These are phyloP conservation scores for Tympanoctomys barrerae DNA, from an alignment of 2,797 vertebrate species.

Conservation along the genomic window DNA sequence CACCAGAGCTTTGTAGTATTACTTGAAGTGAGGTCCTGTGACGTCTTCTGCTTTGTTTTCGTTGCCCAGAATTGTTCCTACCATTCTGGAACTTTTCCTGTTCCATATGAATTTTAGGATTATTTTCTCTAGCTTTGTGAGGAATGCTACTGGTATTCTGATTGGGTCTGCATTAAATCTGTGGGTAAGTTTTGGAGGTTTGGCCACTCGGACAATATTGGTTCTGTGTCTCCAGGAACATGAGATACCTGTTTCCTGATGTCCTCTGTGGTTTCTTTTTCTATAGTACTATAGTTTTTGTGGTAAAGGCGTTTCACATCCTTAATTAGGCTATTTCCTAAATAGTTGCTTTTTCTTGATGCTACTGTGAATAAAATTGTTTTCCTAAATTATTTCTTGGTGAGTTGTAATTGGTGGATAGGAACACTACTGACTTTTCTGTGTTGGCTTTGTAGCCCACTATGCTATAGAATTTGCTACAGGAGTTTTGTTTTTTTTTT, in stretches of 20 bases:
- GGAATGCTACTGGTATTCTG: not conserved
- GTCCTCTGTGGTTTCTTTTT: not conserved
- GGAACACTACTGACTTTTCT: not conserved
- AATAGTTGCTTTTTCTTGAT: not conserved
- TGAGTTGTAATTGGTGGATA: not conserved
- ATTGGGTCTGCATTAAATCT: not conserved
- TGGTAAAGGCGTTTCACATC: not conserved
- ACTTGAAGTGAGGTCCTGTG: not conserved
- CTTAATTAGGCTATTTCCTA: not conserved
- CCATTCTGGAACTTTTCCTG: not conserved
- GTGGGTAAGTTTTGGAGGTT: not conserved
- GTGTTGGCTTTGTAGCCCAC: not conserved
- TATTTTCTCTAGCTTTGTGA: not conserved
- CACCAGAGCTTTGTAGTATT: not conserved
- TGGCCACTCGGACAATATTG: not conserved
- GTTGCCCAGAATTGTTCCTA: not conserved
- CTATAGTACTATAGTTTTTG: not conserved
- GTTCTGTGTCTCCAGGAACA: not conserved
- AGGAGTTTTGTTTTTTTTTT: not conserved
- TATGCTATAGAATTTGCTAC: not conserved
- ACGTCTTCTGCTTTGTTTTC: not conserved
- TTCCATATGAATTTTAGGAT: not conserved
- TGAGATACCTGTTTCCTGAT: not conserved
- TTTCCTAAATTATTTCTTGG: not conserved
- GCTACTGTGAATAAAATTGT: not conserved